phyloP scores from a whole-genome alignment of 2,888 invertebrate species.

The Abscondita cerata region DNA sequence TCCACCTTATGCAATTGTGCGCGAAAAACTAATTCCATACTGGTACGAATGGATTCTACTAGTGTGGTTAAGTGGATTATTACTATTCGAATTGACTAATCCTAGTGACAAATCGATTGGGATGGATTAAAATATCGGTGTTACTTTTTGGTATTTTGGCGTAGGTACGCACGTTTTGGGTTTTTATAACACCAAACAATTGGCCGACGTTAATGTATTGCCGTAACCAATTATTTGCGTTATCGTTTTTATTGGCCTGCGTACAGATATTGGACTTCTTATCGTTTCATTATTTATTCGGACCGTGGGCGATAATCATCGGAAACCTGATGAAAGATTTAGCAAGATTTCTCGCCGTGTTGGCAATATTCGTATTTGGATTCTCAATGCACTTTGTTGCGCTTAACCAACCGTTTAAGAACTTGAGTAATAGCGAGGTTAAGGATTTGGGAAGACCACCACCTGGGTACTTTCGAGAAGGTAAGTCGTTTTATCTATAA shows the following conservation, averaged over 20 bases:
- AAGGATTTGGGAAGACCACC: slow-evolving; percentile 49
- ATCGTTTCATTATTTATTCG: slow-evolving; percentile 98
- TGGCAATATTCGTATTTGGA: slow-evolving; percentile 97
- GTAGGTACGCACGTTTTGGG: slow-evolving; percentile 89
- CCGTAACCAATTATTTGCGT: slow-evolving; percentile 95
- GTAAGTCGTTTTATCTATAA: slow-evolving; percentile 60
- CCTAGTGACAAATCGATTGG: slow-evolving; percentile 97
- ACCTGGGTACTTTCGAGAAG: slow-evolving; percentile 68
- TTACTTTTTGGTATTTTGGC: slow-evolving; percentile 87
- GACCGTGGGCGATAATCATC: slow-evolving; percentile 99
- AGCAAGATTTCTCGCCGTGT: slow-evolving; percentile 95
- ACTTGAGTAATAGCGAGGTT: slow-evolving; percentile 69
- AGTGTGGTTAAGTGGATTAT: slow-evolving; percentile 92
- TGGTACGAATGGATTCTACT: slow-evolving; percentile 97
- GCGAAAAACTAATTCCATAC: slow-evolving; percentile 82
- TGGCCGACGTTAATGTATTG: slow-evolving; percentile 92
- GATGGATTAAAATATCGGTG: slow-evolving; percentile 91
- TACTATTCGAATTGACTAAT: slow-evolving; percentile 96
- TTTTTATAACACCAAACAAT: slow-evolving; percentile 67
- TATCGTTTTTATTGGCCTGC: slow-evolving; percentile 94
- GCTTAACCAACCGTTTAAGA: slow-evolving; percentile 91
- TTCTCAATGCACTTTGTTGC: slow-evolving; percentile 98
- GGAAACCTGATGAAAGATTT: slow-evolving; percentile 93
- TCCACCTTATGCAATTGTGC: slow-evolving; percentile 83
- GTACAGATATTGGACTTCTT: slow-evolving; percentile 97